Percentiles rank a stretch among this genome's conserved stretches.
phyloP scores from a whole-genome alignment of 2,797 vertebrate genomes.

The Characodon lateralis region DNA sequence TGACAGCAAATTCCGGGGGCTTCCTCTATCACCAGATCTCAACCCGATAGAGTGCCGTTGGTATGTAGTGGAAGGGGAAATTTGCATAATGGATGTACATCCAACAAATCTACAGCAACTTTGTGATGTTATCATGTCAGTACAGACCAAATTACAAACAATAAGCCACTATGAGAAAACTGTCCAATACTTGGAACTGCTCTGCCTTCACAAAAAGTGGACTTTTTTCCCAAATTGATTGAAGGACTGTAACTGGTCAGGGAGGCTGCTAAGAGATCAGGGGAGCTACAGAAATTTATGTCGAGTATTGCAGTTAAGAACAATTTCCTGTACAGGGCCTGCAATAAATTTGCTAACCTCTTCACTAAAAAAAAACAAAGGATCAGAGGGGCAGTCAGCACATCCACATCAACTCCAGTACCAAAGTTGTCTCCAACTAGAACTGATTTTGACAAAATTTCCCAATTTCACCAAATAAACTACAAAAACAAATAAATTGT shows the following conservation, averaged over 20 bases:
- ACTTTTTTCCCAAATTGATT: neutral
- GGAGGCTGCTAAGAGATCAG: neutral
- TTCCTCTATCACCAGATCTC: neutral
- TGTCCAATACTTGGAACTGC: no score
- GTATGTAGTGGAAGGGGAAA: neutral
- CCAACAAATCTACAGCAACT: neutral
- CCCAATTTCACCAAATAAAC: no score
- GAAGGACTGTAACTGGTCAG: neutral
- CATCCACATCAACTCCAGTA: no score
- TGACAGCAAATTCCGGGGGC: no score
- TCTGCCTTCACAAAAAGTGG: neutral
- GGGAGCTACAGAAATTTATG: neutral
- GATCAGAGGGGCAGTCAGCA: no score
- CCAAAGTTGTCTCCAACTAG: no score
- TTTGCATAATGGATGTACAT: neutral
- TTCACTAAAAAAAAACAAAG: no score
- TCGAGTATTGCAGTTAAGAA: neutral
- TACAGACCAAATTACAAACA: neutral
- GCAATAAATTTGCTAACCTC: no score
- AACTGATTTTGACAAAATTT: no score
- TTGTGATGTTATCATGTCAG: neutral
- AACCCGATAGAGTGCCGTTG: neutral
- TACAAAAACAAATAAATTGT: no score
- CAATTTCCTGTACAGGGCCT: neutral
- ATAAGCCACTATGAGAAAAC: neutral